A percentile compares a stretch with the other conserved stretches of the same genome.
phyloP scores from a whole-genome alignment of 2,797 vertebrate species.

The Parauchenoglanis punctatus region DNA sequence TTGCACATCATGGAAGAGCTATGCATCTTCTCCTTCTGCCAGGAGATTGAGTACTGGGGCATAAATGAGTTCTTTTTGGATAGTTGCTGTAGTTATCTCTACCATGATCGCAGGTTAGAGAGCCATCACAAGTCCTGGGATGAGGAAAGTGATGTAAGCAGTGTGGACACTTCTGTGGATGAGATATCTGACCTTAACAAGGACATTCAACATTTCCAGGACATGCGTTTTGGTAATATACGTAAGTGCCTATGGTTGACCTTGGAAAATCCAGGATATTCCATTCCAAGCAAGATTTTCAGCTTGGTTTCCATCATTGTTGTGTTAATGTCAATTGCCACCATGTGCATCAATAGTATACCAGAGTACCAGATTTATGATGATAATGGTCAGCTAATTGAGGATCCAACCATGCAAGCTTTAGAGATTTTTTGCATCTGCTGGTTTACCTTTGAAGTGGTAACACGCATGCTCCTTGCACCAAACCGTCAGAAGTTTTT shows the following conservation, averaged over 20 bases:
- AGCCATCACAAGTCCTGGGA: conserved; percentile 88
- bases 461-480: conserved; percentile 87
- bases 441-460: conserved; percentile 97
- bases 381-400: conserved; percentile 71
- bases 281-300: conserved; percentile 95
- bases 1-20: conserved; percentile 96
- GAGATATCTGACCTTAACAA: conserved; percentile 92
- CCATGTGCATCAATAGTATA: conserved; percentile 96
- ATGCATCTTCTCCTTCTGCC: conserved; percentile 96
- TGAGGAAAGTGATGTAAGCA: conserved; percentile 92
- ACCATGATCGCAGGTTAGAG: conserved; percentile 91
- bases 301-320: conserved; percentile 92
- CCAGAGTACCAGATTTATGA: conserved; percentile 89
- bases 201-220: conserved; percentile 87
- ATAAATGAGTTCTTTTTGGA: conserved; percentile 96
- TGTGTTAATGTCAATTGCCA: conserved; percentile 89
- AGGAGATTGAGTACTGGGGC: conserved; percentile 99
- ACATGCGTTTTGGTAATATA: conserved; percentile 82
- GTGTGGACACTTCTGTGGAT: conserved; percentile 88
- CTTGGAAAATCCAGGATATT: conserved; percentile 97
- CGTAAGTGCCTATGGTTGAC: conserved; percentile 93
- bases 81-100: conserved; percentile 93
- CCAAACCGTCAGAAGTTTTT: conserved; percentile 92
- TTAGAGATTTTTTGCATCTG: conserved; percentile 94
- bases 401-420: conserved; percentile 82